Evolutionary conservation across 2,888 invertebrate species (phyloP), one percentile per base, ranked within the genome.

Genomic region (Drosophila mettleri): DNA sequence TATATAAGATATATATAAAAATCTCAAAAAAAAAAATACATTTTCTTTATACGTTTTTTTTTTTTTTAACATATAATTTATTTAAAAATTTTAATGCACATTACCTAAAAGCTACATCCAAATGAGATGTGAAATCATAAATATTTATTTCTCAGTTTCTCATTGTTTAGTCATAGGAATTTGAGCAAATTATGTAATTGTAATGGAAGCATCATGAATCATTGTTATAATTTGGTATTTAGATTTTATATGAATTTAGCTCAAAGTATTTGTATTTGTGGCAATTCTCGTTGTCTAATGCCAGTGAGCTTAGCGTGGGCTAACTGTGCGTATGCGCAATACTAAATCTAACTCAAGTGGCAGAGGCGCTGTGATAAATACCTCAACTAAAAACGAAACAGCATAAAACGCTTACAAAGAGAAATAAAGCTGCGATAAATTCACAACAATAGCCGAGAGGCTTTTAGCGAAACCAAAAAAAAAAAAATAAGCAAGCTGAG

Each of bases 341-440:
- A 70, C 61, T 61, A 61, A 74, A 82, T 75, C 72, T 63, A 34
- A 51, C 52, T 57, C 71, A 59, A 71, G 76, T 72, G 41, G 60
- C 60, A 24, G 31, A 16, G 58, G 33, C 31, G 48, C 49, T 51
- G 55, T 64, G 65, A 77, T 68, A 71, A 76, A 69, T 67, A 69
- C 64, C 72, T 61, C 41, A 69, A 68, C 58, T 77, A 61, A 74
- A 66, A 63, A 20, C 29, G 46, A 55, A 58, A 71, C 61, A 65
- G 58, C 57, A 71, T 69, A 86, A 80, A 84, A 60, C 74, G 81
- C 78, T 83, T 83, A 71, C 66, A 68, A 64, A 72, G 66, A 70
- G 74, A 69, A 80, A 71, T 74, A 81, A 86, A 81, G 78, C 85
- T 67, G 61, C 66, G 72, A 82, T 87, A 84, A 84, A 82, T 81